Percentiles rank a stretch among this genome's conserved stretches.
These are phyloP conservation scores for Dysmachus trigonus DNA, from an alignment of 2,888 invertebrate species.

Conservation along the genomic window DNA sequence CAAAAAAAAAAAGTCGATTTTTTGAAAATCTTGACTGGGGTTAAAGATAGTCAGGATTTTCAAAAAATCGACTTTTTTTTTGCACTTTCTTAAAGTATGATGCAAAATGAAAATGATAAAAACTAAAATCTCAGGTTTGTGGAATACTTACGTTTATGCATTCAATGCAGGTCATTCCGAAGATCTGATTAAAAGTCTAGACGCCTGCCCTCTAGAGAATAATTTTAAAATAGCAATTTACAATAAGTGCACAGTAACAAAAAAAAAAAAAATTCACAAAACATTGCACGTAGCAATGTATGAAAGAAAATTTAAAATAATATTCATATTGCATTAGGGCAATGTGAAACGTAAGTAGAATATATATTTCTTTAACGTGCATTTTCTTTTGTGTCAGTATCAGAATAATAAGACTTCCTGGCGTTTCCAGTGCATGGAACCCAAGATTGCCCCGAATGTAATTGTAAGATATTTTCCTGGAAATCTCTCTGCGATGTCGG, in stretches of 20 bases:
- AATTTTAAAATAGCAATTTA: neutral
- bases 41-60: no score
- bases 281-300: neutral
- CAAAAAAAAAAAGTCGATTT: no score
- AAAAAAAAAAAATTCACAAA: neutral
- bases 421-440: neutral
- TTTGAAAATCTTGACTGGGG: no score
- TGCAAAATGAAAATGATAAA: no score
- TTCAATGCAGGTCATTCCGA: neutral
- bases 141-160: no score
- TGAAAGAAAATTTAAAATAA: neutral
- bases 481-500: neutral
- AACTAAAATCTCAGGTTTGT: no score
- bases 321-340: neutral
- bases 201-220: neutral
- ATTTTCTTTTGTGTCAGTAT: neutral
- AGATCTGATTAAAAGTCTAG: no score
- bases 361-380: neutral
- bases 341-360: neutral
- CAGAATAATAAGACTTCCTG: neutral
- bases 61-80: no score
- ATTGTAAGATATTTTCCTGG: neutral
- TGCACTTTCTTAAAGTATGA: no score
- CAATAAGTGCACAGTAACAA: neutral
- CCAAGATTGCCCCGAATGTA: neutral